phyloP scores from a whole-genome alignment of 2,113 vertebrate genomes.

The Spea multiplicata region DNA sequence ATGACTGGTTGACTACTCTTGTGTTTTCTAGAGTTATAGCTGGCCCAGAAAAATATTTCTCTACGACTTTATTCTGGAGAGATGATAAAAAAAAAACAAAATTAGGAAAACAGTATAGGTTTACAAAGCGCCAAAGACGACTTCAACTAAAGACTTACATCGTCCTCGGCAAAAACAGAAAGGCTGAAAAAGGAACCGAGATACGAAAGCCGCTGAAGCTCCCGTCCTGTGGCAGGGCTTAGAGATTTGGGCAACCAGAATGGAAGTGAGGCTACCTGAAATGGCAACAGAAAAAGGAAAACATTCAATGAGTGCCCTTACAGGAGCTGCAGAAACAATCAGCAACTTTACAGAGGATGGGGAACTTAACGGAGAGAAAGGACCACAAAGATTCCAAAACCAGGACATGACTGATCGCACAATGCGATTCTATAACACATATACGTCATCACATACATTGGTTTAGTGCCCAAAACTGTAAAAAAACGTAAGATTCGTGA shows the following conservation, averaged over 20 bases:
- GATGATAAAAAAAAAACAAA: slow-evolving; percentile 14
- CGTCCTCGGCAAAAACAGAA: slow-evolving; percentile 95
- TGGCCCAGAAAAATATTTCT: slow-evolving; percentile 98
- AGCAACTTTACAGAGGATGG: no score
- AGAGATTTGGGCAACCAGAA: slow-evolving; percentile 91
- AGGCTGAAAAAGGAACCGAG: slow-evolving; percentile 92
- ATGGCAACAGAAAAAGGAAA: no score
- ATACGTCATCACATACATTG: no score
- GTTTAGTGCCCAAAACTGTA: no score
- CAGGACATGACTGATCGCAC: no score
- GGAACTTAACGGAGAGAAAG: no score
- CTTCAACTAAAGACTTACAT: slow-evolving; percentile 73
- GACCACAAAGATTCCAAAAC: no score
- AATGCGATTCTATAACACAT: no score
- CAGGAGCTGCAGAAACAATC: no score
- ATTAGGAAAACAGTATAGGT: neutral
- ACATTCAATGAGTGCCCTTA: no score
- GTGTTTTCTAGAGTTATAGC: slow-evolving; percentile 97
- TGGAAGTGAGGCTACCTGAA: slow-evolving; percentile 82
- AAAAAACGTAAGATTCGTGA: neutral
- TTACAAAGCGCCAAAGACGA: neutral
- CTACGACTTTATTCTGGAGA: slow-evolving; percentile 87
- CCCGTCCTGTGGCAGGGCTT: slow-evolving; percentile 87
- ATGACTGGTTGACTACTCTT: slow-evolving; percentile 90
- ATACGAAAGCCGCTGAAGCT: slow-evolving; percentile 92